phyloP scores from a whole-genome alignment of 2,797 vertebrate genomes.

The Anguilla megastoma region DNA sequence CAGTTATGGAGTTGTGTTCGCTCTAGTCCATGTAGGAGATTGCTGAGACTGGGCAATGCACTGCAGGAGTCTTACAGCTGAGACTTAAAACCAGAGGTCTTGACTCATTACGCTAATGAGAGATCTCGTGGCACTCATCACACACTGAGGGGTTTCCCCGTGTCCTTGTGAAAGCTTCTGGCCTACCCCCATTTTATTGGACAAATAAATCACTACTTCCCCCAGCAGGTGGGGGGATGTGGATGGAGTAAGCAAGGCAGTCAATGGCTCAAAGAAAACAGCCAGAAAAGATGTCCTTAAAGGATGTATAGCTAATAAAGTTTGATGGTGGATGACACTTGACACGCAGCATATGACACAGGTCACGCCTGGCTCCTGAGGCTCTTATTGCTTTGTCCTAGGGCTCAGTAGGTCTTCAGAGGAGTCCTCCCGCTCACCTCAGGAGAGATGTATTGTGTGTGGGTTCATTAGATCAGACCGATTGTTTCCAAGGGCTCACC shows the following conservation, averaged over 20 bases:
- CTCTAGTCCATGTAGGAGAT: not conserved
- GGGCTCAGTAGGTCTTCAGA: not conserved
- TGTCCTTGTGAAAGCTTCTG: not conserved
- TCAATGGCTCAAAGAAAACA: not conserved
- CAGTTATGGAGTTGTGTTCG: not conserved
- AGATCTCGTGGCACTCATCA: not conserved
- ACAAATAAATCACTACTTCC: not conserved
- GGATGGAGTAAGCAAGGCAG: not conserved
- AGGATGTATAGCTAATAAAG: conserved; percentile 8
- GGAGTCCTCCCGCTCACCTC: not conserved
- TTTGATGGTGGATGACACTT: not conserved
- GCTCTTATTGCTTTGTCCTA: not conserved
- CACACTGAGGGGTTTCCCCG: not conserved
- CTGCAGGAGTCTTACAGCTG: not conserved
- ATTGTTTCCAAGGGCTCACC: not conserved
- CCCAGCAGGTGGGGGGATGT: not conserved
- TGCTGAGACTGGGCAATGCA: not conserved
- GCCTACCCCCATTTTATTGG: not conserved
- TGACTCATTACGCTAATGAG: not conserved
- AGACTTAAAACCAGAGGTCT: not conserved
- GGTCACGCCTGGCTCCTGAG: not conserved
- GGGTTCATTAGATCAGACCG: not conserved
- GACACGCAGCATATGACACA: not conserved
- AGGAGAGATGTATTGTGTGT: not conserved
- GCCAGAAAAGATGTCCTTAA: not conserved